Conservation (phyloP, 1,140 invertebrate species). For the Wasmannia auropunctata region DNA sequence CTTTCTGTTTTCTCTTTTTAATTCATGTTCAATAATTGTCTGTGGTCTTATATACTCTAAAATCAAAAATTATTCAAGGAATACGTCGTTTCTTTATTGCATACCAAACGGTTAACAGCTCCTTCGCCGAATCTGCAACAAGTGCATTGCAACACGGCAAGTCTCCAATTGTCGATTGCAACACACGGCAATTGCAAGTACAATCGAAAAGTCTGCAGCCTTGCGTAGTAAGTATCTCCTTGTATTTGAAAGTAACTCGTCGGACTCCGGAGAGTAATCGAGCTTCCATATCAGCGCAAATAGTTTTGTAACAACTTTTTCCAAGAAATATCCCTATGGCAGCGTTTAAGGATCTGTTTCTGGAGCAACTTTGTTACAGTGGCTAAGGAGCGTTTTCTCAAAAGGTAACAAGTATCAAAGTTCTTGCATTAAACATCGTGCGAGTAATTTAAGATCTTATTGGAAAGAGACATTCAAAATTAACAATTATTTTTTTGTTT, state of each 20-base stretch:
- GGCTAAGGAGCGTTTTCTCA: background rate
- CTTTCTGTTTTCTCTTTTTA: background rate
- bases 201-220: conserved; percentile 22
- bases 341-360: conserved; percentile 12
- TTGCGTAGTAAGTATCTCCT: conserved; percentile 31
- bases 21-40: background rate
- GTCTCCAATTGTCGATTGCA: conserved; percentile 35
- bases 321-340: background rate
- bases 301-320: conserved; percentile 7
- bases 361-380: conserved; percentile 20
- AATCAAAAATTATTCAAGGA: background rate
- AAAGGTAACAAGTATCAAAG: background rate
- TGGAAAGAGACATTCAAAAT: background rate
- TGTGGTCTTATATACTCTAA: background rate
- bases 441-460: background rate
- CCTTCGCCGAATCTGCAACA: conserved; percentile 18
- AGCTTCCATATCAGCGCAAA: conserved; percentile 47
- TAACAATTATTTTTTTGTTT: background rate
- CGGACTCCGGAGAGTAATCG: conserved; percentile 3
- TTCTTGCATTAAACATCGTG: conserved; percentile 14
- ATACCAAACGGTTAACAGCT: conserved; percentile 1
- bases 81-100: background rate
- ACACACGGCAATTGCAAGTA: conserved; percentile 35
- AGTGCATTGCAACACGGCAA: conserved; percentile 24
- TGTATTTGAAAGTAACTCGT: conserved; percentile 26